phyloP scores from a whole-genome alignment of 2,888 invertebrate species.

The Pelosia muscerda region DNA sequence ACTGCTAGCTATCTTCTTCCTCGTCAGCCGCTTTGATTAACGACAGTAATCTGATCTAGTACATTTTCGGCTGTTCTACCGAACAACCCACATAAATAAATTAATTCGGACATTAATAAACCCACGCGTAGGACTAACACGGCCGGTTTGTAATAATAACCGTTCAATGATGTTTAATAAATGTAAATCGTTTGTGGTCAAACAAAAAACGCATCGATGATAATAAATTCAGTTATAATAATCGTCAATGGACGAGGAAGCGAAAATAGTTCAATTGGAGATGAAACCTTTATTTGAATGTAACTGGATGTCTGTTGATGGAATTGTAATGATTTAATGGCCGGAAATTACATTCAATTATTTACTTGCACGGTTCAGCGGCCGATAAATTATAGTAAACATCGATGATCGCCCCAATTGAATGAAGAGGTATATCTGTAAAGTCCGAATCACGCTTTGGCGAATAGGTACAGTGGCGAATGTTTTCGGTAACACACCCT shows the following conservation, averaged over 20 bases:
- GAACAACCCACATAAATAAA: conserved; percentile 67
- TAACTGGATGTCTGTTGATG: conserved; percentile 56
- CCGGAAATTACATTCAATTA: conserved; percentile 75
- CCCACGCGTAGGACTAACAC: conserved; percentile 59
- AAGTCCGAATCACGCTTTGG: no score
- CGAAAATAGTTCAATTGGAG: conserved; percentile 33
- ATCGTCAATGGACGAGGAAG: conserved; percentile 31
- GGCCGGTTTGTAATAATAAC: conserved; percentile 63
- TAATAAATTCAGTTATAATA: conserved; percentile 41
- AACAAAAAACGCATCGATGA: conserved; percentile 40
- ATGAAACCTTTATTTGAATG: conserved; percentile 44
- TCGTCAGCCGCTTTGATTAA: conserved; percentile 74
- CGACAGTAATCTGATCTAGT: conserved; percentile 74
- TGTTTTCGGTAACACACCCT: no score
- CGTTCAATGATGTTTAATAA: conserved; percentile 66
- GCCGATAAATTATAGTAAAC: conserved; percentile 58
- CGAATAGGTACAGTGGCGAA: no score
- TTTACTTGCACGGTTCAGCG: conserved; percentile 61
- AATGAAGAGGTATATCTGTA: conserved; percentile 47
- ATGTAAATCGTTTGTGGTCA: conserved; percentile 60
- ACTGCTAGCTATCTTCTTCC: conserved; percentile 62
- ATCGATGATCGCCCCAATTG: conserved; percentile 51
- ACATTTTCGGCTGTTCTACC: conserved; percentile 62
- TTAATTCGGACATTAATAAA: conserved; percentile 64
- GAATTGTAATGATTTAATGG: conserved; percentile 67